Base-by-base conservation (phyloP, 2,797 vertebrate genomes). In the Cirrhinus mrigala region DNA sequence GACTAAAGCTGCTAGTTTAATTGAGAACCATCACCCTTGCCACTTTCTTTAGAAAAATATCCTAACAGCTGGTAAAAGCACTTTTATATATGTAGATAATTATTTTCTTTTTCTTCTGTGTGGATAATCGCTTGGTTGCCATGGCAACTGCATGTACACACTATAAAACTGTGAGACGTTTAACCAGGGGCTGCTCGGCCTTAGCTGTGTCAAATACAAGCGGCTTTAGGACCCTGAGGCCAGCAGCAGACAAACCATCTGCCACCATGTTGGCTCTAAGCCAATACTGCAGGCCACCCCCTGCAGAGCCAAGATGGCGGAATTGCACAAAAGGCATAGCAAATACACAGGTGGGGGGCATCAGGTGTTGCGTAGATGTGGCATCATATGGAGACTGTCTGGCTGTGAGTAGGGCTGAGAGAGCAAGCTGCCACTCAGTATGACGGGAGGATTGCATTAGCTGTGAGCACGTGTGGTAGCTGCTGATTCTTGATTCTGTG, bases 221-320 rank as follows among this genome's bases (percentile, higher is more conserved):
- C 60, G 64, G 79, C 50, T 89, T 88, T 87, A 81, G 79, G 64
- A 85, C 81, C 79, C 88, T 85, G 82, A 85, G 85, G 69, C 81
- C 87, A 84, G 92, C 92, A 90, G 90, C 91, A 94, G 91, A 92
- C 90, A 88, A 92, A 89, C 94, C 94, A 95, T 95, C 95, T 95
- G 94, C 92, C 93, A 92, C 92, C 92, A 93, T 90, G 81, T 87
- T 94, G 94, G 94, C 93, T 93, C 90, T 20, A 12, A 82, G 93
- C 94, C 94, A 94, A 71, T 66, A 68, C 46, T 74, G 66, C 6
- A 58, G 70, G 7, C 86, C 83, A 85, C 77, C 82, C 88, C 80
- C 73, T 68, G 60, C 71, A 74, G 92, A 93, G 92, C 94, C 94
- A 94, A 92, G 88, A 95, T 93, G 92, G 92, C 69, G 66, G 82